Evolutionary conservation across 2,113 vertebrate species (phyloP), one percentile per base, ranked within the genome.

Genomic region (Scatophagus argus): DNA sequence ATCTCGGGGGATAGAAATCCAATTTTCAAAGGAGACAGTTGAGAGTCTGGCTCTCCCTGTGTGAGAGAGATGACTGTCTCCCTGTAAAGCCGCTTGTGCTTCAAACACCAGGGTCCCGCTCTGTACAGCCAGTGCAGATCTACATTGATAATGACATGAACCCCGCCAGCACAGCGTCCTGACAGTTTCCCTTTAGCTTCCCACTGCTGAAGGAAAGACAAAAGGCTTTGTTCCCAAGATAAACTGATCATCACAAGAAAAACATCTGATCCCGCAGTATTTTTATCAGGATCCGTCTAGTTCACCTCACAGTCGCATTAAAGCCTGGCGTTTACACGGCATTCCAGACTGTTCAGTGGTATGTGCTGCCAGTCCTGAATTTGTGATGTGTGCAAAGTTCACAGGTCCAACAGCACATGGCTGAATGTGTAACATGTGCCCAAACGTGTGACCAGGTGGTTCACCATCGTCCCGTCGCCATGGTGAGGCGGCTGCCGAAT

Each of bases 1-100:
- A 93, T 92, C 91, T 91, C 86, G 31, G 86, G 84, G 93, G 93
- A 92, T 93, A 87, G 89, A 91, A 93, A 93, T 91, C 90, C 89
- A 91, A 93, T 93, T 91, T 90, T 90, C 87, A 77, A 84, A 83
- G 82, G 89, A 93, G 93, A 93, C 91, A 92, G 91, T 92, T 80
- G 89, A 91, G 90, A 93, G 91, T 89, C 90, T 91, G 88, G 78
- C 84, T 87, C 85, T 82, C 87, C 78, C 88, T 25, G 74, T 84
- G 85, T 88, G 88, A 87, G 84, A 85, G 85, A 74, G 74, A 77
- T 72, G 85, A 87, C 89, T 91, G 89, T 89, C 89, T 91, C 83
- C 71, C 81, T 23, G 84, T 61, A 87, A 88, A 89, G 74, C 89
- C 88, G n/a, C 81, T n/a, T 21, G 17, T 34, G 79, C 91, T 85